These are phyloP conservation scores for Chrysogorgia sp. DNA, from an alignment of 92 coral and sea anemone genomes.

Conservation along the genomic window DNA sequence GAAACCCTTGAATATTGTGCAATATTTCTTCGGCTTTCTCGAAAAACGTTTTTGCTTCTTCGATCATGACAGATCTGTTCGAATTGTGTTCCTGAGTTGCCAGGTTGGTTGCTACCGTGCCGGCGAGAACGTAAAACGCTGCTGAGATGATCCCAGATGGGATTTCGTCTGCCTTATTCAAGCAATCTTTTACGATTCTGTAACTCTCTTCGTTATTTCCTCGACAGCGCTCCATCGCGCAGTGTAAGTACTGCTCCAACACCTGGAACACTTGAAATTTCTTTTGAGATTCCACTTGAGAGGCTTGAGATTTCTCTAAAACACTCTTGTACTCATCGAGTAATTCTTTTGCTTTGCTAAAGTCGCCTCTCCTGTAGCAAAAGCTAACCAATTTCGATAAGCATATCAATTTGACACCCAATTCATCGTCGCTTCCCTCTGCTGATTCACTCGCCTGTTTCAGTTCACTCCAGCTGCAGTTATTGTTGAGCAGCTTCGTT, in stretches of 20 bases:
- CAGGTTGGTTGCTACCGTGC: constrained; percentile 27
- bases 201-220: constrained; percentile 41
- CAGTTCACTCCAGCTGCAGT: constrained; percentile 38
- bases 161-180: constrained; percentile 23
- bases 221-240: constrained; percentile 41
- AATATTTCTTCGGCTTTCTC: constrained; percentile 15
- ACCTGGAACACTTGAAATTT: constrained; percentile 21
- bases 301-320: constrained; percentile 3
- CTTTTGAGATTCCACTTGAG: not conserved
- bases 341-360: constrained; percentile 22
- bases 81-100: constrained; percentile 12
- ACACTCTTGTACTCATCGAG: constrained; percentile 13
- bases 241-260: constrained; percentile 33
- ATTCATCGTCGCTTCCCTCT: not conserved
- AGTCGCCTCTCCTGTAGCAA: constrained; percentile 31
- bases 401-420: constrained; percentile 15
- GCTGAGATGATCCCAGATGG: too few species aligned
- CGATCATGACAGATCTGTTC: not conserved
- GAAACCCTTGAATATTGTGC: not conserved
- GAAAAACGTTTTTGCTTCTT: constrained; percentile 32
- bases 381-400: constrained; percentile 24
- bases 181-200: constrained; percentile 28
- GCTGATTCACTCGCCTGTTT: constrained; percentile 1
- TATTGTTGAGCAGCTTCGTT: constrained; percentile 14
- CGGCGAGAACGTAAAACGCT: too few species aligned